phyloP scores from a whole-genome alignment of 2,113 vertebrate species.

The Phaethornis superciliosus region DNA sequence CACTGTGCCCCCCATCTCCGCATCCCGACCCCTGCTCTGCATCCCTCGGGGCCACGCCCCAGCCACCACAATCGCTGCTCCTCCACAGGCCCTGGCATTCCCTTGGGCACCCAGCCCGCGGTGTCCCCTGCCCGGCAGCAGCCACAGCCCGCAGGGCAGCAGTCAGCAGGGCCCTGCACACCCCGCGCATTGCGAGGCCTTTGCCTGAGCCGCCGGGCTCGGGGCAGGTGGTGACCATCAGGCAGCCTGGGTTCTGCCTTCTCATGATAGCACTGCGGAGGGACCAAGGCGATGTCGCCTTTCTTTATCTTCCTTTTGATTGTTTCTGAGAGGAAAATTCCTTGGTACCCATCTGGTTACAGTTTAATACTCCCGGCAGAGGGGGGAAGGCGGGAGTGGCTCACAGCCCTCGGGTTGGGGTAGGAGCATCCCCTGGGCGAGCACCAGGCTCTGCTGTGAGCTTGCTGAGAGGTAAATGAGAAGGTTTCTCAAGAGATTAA shows the following conservation, averaged over 20 bases:
- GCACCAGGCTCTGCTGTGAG: background rate
- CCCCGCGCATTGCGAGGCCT: too few relatives aligned
- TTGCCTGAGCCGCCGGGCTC: background rate
- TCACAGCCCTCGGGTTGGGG: accelerated
- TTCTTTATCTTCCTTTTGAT: background rate
- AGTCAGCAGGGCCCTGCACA: background rate
- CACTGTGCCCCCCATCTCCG: background rate
- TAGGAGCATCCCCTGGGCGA: background rate
- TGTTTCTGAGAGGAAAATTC: background rate
- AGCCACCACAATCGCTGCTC: background rate
- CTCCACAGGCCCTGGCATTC: background rate
- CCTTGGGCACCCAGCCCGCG: accelerated
- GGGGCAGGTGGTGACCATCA: background rate
- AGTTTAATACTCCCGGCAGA: accelerated
- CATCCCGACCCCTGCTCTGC: background rate
- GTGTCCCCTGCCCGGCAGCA: background rate
- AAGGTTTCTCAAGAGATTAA: background rate
- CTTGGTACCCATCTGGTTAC: background rate
- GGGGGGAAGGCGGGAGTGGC: background rate
- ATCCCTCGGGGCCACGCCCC: background rate
- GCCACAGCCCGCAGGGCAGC: background rate
- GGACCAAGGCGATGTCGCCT: too few relatives aligned
- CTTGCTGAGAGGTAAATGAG: background rate
- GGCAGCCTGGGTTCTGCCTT: background rate
- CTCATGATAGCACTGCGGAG: too few relatives aligned